phyloP scores from a whole-genome alignment of 2,888 invertebrate genomes.

The Seira sanloemensis region DNA sequence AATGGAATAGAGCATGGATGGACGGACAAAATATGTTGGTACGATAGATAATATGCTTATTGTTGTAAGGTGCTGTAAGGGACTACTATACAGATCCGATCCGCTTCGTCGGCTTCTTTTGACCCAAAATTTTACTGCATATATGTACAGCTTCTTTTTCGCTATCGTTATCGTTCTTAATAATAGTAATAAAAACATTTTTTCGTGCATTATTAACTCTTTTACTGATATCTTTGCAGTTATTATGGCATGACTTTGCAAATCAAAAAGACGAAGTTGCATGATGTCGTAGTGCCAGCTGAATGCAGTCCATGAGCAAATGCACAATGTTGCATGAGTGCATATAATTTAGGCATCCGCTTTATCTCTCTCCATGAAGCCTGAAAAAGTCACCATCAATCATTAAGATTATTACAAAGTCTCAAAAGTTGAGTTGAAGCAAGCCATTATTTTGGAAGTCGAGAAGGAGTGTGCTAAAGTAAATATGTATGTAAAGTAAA shows the following conservation, averaged over 20 bases:
- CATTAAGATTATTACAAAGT: background rate
- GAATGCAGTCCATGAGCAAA: background rate
- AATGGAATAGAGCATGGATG: background rate
- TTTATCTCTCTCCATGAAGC: constrained; percentile 8
- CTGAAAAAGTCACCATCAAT: background rate
- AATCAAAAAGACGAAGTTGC: background rate
- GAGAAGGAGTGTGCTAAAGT: too few species aligned
- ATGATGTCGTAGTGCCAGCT: background rate
- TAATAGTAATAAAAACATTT: constrained; percentile 35
- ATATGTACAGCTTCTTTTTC: constrained; percentile 31
- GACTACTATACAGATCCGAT: constrained; percentile 60
- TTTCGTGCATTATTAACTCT: constrained; percentile 51
- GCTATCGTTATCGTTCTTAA: constrained; percentile 1
- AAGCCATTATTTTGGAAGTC: too few species aligned
- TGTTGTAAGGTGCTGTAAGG: constrained; percentile 52
- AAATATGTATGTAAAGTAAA: too few species aligned
- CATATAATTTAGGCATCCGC: constrained; percentile 31
- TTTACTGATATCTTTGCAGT: constrained; percentile 18
- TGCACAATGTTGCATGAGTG: background rate
- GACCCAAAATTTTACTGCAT: constrained; percentile 67
- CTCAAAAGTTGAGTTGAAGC: background rate
- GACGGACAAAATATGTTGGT: constrained; percentile 10
- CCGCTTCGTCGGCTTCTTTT: constrained; percentile 71
- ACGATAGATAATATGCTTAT: background rate
- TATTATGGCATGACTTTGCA: background rate